A percentile compares a stretch with the other conserved stretches of the same genome.
Conservation (phyloP, 2,113 vertebrate genomes). For the Progne subis region DNA sequence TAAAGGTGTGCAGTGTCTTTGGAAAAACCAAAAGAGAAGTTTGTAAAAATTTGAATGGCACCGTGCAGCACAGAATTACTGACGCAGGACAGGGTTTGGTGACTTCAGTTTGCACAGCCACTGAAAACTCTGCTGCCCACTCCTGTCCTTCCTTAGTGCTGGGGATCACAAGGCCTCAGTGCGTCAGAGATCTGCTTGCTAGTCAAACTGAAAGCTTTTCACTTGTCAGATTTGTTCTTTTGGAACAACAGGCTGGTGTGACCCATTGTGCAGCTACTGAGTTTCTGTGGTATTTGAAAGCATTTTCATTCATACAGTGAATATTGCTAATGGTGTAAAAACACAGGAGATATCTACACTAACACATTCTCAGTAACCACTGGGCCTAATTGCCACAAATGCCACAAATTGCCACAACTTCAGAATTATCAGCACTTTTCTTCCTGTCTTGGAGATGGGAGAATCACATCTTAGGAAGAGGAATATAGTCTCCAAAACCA, state of each 20-base stretch:
- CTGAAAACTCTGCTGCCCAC: background rate
- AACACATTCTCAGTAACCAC: background rate
- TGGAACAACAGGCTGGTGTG: background rate
- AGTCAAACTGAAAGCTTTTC: background rate
- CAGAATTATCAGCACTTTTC: background rate
- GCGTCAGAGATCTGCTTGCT: conserved; percentile 21
- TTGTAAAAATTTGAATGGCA: background rate
- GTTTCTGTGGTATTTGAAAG: background rate
- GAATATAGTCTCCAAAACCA: background rate
- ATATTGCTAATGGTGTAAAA: background rate
- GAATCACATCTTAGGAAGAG: background rate
- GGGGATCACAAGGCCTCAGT: background rate
- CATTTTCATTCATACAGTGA: background rate
- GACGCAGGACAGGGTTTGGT: background rate
- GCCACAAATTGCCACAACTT: too few relatives aligned
- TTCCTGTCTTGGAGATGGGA: background rate
- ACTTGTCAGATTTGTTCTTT: background rate
- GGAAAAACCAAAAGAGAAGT: background rate
- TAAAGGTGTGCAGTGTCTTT: background rate
- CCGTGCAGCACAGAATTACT: background rate
- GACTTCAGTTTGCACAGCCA: background rate
- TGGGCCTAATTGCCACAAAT: background rate
- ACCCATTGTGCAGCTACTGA: background rate
- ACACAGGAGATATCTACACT: background rate
- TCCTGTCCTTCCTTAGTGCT: background rate